phyloP scores from a whole-genome alignment of 2,797 vertebrate species.

The Simalia tracyae region DNA sequence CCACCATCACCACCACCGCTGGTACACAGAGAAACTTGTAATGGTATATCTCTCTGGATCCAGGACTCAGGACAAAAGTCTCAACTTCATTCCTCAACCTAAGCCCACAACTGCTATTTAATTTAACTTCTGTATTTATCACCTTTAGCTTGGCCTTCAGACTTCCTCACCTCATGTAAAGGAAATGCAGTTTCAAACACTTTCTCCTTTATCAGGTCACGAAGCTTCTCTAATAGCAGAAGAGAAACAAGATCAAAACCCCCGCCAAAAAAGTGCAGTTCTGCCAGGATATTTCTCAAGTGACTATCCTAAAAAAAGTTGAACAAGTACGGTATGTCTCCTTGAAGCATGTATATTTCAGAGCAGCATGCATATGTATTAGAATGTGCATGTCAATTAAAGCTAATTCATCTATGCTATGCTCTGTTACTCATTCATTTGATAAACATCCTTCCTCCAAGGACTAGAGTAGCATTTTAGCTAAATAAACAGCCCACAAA shows the following conservation, averaged over 20 bases:
- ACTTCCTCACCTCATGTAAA: constrained; percentile 82
- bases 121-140: background rate
- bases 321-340: background rate
- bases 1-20: background rate
- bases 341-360: background rate
- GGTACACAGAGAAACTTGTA: background rate
- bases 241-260: background rate
- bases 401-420: background rate
- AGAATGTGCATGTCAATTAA: background rate
- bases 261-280: background rate
- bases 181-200: constrained; percentile 86
- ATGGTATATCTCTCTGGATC: background rate
- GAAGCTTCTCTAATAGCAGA: constrained; percentile 75
- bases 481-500: background rate
- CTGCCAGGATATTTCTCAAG: background rate
- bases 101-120: background rate
- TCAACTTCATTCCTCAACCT: background rate
- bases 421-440: background rate
- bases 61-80: background rate
- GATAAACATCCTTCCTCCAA: background rate
- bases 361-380: background rate
- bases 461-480: background rate
- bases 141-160: background rate
- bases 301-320: background rate
- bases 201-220: constrained; percentile 75